Percentiles rank a stretch among this genome's conserved stretches.
Evolutionary conservation across 2,797 vertebrate species (phyloP).

Genomic region (Pachyuromys duprasi): DNA sequence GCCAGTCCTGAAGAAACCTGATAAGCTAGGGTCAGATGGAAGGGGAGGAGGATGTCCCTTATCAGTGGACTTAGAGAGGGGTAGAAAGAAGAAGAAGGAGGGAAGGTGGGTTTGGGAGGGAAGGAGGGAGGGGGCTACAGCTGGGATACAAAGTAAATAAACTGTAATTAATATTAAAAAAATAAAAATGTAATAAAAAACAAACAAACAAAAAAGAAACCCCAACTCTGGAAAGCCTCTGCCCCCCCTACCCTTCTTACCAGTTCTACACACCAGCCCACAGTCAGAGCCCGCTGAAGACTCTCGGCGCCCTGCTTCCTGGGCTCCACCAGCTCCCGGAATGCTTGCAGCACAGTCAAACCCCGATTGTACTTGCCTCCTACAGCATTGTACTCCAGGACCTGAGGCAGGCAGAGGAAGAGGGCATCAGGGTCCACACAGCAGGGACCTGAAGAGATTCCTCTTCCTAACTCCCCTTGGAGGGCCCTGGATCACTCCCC

Average conservation of each 20-base stretch:
- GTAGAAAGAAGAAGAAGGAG: too few species aligned
- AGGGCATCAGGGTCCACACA: neutral
- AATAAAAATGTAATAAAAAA: too few species aligned
- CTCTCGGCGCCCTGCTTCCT: constrained; percentile 86
- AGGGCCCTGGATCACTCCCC: neutral
- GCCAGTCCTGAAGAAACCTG: too few species aligned
- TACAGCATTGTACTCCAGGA: constrained; percentile 91
- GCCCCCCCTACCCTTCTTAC: constrained; percentile 84
- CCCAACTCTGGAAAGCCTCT: neutral
- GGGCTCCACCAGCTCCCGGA: constrained; percentile 89
- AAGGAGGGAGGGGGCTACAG: too few species aligned
- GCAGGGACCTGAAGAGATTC: neutral
- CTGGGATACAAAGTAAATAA: too few species aligned
- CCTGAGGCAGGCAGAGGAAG: constrained; percentile 80
- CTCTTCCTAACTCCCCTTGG: neutral
- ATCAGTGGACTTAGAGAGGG: too few species aligned
- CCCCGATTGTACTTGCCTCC: constrained; percentile 96
- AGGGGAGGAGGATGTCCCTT: too few species aligned
- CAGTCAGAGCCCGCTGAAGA: constrained; percentile 89
- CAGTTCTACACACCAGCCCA: constrained; percentile 98
- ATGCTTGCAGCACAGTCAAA: constrained; percentile 92
- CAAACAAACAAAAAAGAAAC: too few species aligned
- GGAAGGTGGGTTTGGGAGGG: too few species aligned
- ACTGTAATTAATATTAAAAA: too few species aligned
- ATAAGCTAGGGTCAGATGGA: too few species aligned